Evolutionary conservation across 1,140 invertebrate genomes (phyloP).

Genomic region (Saccostrea echinata): DNA sequence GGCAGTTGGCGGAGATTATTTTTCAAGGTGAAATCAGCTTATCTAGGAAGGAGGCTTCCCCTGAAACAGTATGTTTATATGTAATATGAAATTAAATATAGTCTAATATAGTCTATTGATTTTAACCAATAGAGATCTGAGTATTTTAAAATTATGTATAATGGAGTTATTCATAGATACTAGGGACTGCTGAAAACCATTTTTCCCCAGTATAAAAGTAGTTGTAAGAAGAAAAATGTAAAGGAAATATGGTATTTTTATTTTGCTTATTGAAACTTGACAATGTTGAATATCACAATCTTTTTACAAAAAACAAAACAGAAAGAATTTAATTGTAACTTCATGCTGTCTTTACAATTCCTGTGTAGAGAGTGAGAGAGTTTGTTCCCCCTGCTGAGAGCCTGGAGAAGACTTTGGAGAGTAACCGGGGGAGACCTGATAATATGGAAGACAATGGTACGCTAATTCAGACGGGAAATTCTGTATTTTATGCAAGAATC

Average conservation of each 20-base stretch:
- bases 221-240: no score
- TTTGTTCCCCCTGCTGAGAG: conserved; percentile 85
- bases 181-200: no score
- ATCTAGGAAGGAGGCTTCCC: conserved; percentile 65
- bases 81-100: neutral
- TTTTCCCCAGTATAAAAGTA: no score
- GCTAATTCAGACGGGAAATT: conserved; percentile 74
- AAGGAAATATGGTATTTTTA: no score
- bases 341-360: neutral
- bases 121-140: no score
- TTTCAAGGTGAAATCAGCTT: conserved; percentile 80
- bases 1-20: conserved; percentile 93
- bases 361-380: conserved; percentile 73
- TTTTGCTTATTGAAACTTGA: no score
- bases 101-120: no score
- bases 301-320: no score
- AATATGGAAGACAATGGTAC: conserved; percentile 51
- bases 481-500: conserved; percentile 66
- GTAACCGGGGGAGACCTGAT: conserved; percentile 57
- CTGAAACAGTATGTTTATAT: conserved; percentile 67
- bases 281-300: no score
- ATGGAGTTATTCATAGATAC: no score
- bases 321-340: no score
- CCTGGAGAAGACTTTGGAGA: conserved; percentile 86
- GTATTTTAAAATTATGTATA: no score